phyloP scores from a whole-genome alignment of 2,113 vertebrate genomes.

The Chamaetylas fuelleborni region DNA sequence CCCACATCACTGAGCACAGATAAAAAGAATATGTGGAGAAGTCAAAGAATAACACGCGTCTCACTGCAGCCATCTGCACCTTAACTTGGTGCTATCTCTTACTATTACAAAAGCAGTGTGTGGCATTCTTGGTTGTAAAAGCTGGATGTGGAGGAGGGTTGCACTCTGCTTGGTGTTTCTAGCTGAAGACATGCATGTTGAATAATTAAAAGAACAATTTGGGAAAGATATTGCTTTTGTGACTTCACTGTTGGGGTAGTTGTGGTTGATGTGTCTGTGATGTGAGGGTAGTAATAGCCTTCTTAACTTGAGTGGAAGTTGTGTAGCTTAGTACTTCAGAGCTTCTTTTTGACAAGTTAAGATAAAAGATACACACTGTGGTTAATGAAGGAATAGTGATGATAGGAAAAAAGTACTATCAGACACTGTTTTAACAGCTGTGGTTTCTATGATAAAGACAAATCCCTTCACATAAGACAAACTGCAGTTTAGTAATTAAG shows the following conservation, averaged over 20 bases:
- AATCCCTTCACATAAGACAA: background rate
- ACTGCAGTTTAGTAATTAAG: background rate
- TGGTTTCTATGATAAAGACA: background rate
- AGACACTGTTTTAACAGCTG: background rate
- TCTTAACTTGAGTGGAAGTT: background rate
- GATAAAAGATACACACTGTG: background rate
- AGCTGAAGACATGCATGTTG: background rate
- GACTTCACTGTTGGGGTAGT: background rate
- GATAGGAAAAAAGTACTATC: background rate
- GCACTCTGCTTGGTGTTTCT: background rate
- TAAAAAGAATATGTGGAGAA: background rate
- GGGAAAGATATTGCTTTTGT: background rate
- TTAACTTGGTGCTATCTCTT: background rate
- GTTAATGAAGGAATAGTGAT: background rate
- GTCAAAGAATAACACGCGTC: background rate
- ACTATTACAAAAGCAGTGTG: background rate
- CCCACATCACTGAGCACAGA: background rate
- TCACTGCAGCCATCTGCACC: background rate
- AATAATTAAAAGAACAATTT: background rate
- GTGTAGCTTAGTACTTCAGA: background rate
- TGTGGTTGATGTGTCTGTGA: background rate
- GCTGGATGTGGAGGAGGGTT: background rate
- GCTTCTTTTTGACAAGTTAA: background rate
- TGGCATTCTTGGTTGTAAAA: background rate
- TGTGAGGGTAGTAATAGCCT: background rate